Evolutionary conservation across 2,888 invertebrate genomes (phyloP).

Genomic region (Drosophila trichaetosa): DNA sequence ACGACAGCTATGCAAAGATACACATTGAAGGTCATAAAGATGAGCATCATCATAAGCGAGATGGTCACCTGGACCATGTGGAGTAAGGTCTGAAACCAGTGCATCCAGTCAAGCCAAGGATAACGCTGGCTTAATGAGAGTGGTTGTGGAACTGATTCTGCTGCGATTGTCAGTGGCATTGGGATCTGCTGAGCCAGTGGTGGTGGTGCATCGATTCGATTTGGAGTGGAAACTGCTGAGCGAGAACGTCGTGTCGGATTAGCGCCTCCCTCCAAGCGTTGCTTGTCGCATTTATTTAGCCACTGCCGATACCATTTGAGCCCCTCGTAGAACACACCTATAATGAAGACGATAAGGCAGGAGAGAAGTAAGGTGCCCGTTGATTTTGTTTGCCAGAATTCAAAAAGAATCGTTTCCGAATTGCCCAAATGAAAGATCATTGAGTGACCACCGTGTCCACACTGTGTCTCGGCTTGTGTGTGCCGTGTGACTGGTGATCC

Average conservation of each 20-base stretch:
- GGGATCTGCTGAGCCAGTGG: not conserved
- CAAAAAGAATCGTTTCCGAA: slow-evolving; percentile 57
- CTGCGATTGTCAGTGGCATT: not conserved
- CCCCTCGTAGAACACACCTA: slow-evolving; percentile 61
- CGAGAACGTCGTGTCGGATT: not conserved
- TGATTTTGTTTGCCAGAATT: slow-evolving; percentile 50
- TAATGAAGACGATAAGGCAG: slow-evolving; percentile 54
- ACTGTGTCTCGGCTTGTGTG: not conserved
- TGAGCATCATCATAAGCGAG: slow-evolving; percentile 96
- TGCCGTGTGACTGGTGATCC: not conserved
- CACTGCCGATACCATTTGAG: slow-evolving; percentile 60
- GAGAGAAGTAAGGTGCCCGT: slow-evolving; percentile 27
- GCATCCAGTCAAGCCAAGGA: slow-evolving; percentile 79
- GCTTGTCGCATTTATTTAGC: slow-evolving; percentile 22
- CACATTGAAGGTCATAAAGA: slow-evolving; percentile 98
- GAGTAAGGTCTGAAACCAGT: slow-evolving; percentile 93
- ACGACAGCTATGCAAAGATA: slow-evolving; percentile 96
- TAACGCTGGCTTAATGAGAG: not conserved
- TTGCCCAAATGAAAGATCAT: slow-evolving; percentile 49
- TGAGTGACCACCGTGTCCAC: not conserved
- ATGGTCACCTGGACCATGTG: slow-evolving; percentile 95
- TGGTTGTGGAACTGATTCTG: not conserved
- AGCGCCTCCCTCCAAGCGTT: slow-evolving; percentile 43
- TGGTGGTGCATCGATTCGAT: not conserved
- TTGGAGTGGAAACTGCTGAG: not conserved